These are phyloP conservation scores for Dromaius novaehollandiae DNA, from an alignment of 2,113 vertebrate genomes.

Conservation along the genomic window DNA sequence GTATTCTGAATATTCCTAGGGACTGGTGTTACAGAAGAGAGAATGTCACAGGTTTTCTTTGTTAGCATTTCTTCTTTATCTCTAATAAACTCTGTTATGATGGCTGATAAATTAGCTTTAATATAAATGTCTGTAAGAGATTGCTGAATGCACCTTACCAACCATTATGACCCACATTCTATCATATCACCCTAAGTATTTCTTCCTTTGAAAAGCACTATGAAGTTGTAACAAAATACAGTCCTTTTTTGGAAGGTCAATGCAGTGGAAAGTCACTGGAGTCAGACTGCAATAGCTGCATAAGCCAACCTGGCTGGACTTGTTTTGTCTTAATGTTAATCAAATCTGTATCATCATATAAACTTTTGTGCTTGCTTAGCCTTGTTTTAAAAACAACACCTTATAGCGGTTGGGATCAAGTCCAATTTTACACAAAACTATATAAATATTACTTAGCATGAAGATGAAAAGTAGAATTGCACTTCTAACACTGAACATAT, in stretches of 20 bases:
- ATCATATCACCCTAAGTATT: neutral
- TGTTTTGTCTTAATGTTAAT: conserved; percentile 74
- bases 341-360: conserved; percentile 72
- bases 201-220: conserved; percentile 38
- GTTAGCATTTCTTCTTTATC: conserved; percentile 14
- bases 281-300: conserved; percentile 40
- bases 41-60: neutral
- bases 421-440: conserved; percentile 71
- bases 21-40: conserved; percentile 1
- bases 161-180: neutral
- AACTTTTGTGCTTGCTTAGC: conserved; percentile 78
- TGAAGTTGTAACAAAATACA: conserved; percentile 23
- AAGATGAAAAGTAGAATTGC: conserved; percentile 72
- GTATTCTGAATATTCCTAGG: neutral
- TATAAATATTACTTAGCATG: conserved; percentile 67
- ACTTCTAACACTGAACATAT: conserved; percentile 67
- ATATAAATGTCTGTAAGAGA: neutral
- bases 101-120: neutral
- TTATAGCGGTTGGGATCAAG: conserved; percentile 72
- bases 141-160: neutral
- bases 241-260: conserved; percentile 11
- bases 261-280: conserved; percentile 50
- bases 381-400: conserved; percentile 77
- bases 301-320: conserved; percentile 72
- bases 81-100: neutral